phyloP scores from a whole-genome alignment of 1,140 invertebrate species.

The Hetaerina americana region DNA sequence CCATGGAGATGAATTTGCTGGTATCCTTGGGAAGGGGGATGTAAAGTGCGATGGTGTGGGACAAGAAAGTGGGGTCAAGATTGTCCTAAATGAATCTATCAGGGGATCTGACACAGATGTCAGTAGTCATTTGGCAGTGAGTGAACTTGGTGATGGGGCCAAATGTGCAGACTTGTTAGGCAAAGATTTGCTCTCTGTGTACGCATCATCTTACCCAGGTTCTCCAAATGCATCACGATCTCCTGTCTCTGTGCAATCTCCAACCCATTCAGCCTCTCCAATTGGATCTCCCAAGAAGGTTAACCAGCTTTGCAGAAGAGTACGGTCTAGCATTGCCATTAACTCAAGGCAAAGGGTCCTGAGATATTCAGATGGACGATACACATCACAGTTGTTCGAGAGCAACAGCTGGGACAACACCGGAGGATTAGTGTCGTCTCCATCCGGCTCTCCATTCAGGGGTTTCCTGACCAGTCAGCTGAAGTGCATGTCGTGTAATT shows the following conservation, averaged over 20 bases:
- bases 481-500: slow-evolving; percentile 63
- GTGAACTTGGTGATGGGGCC: background rate
- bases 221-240: background rate
- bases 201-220: background rate
- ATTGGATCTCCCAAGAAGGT: background rate
- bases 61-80: background rate
- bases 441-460: slow-evolving; percentile 45
- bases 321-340: background rate
- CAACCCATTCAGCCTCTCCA: background rate
- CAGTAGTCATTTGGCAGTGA: background rate
- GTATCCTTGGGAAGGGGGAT: background rate
- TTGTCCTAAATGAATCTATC: background rate
- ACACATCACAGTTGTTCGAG: background rate
- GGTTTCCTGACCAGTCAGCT: slow-evolving; percentile 76
- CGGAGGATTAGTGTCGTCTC: background rate
- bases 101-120: background rate
- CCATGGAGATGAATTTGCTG: background rate
- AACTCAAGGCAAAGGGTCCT: background rate
- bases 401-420: background rate
- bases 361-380: background rate
- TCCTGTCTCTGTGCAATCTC: background rate
- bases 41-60: background rate
- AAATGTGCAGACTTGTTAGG: background rate
- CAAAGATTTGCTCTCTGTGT: background rate
- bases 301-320: background rate